A percentile compares a stretch with the other conserved stretches of the same genome.
Conservation (phyloP, 1,140 invertebrate genomes). For the Lepeophtheirus salmonis region DNA sequence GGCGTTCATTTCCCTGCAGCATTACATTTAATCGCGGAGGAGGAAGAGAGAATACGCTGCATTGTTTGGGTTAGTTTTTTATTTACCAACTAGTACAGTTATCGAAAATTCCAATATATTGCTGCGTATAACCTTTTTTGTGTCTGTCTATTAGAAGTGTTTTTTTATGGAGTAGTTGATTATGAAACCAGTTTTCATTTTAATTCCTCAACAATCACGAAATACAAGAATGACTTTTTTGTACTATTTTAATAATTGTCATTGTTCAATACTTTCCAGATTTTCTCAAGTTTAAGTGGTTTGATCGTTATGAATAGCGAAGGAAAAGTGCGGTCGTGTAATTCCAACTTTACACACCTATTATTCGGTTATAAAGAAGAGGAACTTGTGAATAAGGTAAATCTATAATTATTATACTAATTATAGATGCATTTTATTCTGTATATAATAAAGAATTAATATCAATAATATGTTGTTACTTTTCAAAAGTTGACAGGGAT, state of each 20-base stretch:
- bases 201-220: too few species aligned
- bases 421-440: neutral
- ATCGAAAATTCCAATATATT: too few species aligned
- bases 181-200: too few species aligned
- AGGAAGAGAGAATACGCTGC: constrained; percentile 6
- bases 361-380: constrained; percentile 41
- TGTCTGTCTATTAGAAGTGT: too few species aligned
- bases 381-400: constrained; percentile 38
- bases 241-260: too few species aligned
- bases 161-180: too few species aligned
- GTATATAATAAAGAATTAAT: too few species aligned
- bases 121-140: too few species aligned
- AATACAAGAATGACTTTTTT: too few species aligned
- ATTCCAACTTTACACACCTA: constrained; percentile 42
- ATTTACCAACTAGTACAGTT: constrained; percentile 31
- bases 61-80: constrained; percentile 21
- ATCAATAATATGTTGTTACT: too few species aligned
- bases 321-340: constrained; percentile 41
- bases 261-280: constrained; percentile 22
- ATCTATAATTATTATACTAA: neutral
- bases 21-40: neutral
- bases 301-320: constrained; percentile 41
- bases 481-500: too few species aligned
- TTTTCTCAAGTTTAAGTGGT: constrained; percentile 46
- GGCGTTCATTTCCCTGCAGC: neutral